Base-by-base conservation (phyloP, 2,888 invertebrate species). In the Hetaerina titia region DNA sequence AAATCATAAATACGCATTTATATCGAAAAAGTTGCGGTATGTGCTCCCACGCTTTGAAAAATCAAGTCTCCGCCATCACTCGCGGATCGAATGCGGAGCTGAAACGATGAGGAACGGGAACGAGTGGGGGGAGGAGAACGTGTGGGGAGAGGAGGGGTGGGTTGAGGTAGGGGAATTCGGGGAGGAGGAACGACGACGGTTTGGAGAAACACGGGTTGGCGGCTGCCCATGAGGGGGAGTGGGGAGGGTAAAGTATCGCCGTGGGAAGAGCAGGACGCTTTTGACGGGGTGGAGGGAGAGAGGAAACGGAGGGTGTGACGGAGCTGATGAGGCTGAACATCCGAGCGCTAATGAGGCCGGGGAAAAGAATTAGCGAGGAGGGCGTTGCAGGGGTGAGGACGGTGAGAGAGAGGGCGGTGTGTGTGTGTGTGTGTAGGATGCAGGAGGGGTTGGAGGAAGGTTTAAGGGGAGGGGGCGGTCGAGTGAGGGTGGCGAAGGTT, bases 341-440 rank as follows among this genome's bases (percentile, higher is more conserved):
- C 69, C 69, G 69, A 69, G 56, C 92, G 74, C 92, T 92, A 92
- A 92, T 92, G 92, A 92, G 92, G 74, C 92, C 92, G 63, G 64
- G 2, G 45, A 56, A 90, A 92, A 69, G 92, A 92, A 74, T 92
- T 92, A 92, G 92, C 69, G 92, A 8, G 17, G 90, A 60, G 9
- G 63, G 92, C 57, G 45, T 19, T 11, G 81, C 22, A 13, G 81
- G 58, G 22, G 22, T 56, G 89, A 56, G 89, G n/a, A 22, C 19
- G 5, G 89, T 56, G 89, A 15, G 89, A 89, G 57, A 8, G 89
- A 9, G 57, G 6, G n/a, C 22, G 57, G 13, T 1, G 45, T 1
- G 2, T 1, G 45, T 45, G 45, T 45, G 45, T 45, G 45, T 45
- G 45, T 45, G 45, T 45, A 45, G 1, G 45, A 45, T 45, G 45